Base-by-base conservation (phyloP, 1,140 invertebrate species). In the Tetragnatha versicolor region DNA sequence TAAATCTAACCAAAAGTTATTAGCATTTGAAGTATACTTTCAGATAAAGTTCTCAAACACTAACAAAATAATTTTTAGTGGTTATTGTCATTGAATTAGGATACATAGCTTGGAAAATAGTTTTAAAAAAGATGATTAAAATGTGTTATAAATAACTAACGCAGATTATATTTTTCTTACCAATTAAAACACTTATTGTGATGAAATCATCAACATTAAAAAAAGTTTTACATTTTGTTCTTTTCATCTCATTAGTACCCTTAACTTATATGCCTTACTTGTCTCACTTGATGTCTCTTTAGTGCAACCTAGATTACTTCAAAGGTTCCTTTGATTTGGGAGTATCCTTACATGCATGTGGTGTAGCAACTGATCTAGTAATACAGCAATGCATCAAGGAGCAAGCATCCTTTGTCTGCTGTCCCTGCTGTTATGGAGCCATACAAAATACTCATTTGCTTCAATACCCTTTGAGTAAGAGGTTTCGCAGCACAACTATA, bases 351-450 rank as follows among this genome's bases (percentile, higher is more conserved):
- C 96, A 98, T 88, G 96, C 95, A 2, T 98, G 96, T 87, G 96
- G 96, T 17, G 92, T 95, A 12, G 95, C 95, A 3, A 97, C 94
- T 14, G 96, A 98, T 87, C 89, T 98, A 73, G 95, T 98, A 0
- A 87, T 98, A 58, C 89, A 94, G 79, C 92, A 92, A 81, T 98
- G 95, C 84, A 88, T 93, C 2, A 84, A 89, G 27, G 89, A 89
- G 17, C 88, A 89, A 61, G 95, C 95, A 0, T 88, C 91, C 73
- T 97, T 98, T 88, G 92, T 97, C 3, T 89, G 94, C 69, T 97
- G 94, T 85, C 96, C 96, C 1, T 98, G 97, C 85, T 98, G 96
- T 85, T 98, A 98, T 86, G 96, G 96, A 4, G 91, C 91, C 2
- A 88, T 98, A 47, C 91, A 92, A 82, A 89, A 85, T 66, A 89